These are phyloP conservation scores for Alces alces DNA, from an alignment of 2,113 vertebrate species.

Conservation along the genomic window DNA sequence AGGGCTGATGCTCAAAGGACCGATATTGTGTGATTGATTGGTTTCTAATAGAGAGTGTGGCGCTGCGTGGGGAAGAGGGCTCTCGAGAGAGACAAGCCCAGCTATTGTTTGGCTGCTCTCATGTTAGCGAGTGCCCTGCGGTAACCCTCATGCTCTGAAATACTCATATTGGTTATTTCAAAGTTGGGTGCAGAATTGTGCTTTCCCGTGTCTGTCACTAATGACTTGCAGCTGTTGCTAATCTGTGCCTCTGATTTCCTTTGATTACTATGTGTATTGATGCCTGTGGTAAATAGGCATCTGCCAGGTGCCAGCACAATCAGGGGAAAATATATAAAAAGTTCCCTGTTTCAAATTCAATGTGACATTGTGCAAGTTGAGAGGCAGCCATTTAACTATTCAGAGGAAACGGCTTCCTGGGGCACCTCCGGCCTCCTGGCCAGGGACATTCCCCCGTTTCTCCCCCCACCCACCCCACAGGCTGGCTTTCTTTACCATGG, in stretches of 20 bases:
- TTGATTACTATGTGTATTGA: slow-evolving; percentile 90
- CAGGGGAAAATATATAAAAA: slow-evolving; percentile 85
- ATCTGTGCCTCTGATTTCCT: slow-evolving; percentile 89
- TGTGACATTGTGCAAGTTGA: slow-evolving; percentile 87
- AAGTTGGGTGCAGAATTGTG: slow-evolving; percentile 86
- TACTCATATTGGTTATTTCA: slow-evolving; percentile 83
- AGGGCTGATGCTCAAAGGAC: slow-evolving; percentile 54
- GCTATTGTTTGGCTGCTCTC: slow-evolving; percentile 83
- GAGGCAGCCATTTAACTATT: slow-evolving; percentile 85
- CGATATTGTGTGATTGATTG: slow-evolving; percentile 65
- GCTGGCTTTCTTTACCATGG: slow-evolving; percentile 33
- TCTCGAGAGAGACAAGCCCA: slow-evolving; percentile 79
- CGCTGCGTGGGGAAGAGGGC: slow-evolving; percentile 60
- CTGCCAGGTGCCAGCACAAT: slow-evolving; percentile 90
- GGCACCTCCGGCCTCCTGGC: slow-evolving; percentile 78
- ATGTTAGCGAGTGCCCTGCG: slow-evolving; percentile 78
- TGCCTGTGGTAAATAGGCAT: slow-evolving; percentile 89
- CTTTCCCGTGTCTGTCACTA: slow-evolving; percentile 89
- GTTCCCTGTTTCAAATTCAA: slow-evolving; percentile 89
- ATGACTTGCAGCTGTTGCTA: slow-evolving; percentile 91
- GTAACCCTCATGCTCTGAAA: slow-evolving; percentile 83
- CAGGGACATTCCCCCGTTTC: slow-evolving; percentile 67
- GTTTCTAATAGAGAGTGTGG: slow-evolving; percentile 37
- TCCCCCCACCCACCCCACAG: neutral
- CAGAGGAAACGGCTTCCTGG: slow-evolving; percentile 81